Conservation (phyloP, 2,797 vertebrate species). For the Acanthurus tractus region DNA sequence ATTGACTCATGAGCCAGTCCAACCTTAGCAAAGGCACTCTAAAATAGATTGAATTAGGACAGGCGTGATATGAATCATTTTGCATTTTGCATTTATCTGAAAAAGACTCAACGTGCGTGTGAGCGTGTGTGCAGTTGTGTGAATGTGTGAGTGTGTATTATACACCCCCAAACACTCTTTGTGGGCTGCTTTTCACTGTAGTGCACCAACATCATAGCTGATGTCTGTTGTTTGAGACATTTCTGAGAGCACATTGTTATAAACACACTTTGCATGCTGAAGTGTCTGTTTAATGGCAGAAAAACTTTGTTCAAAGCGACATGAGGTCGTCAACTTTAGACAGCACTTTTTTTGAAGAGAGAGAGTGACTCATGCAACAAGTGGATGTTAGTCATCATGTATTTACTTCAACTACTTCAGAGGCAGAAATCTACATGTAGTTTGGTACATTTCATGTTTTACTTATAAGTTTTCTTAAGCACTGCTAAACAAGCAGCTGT, state of each 20-base stretch:
- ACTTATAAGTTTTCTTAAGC: conserved; percentile 5
- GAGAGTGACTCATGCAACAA: conserved; percentile 67
- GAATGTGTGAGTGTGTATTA: neutral
- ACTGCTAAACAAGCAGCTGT: neutral
- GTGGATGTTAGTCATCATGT: conserved; percentile 58
- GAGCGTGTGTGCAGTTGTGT: neutral
- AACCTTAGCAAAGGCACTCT: conserved; percentile 16
- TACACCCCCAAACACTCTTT: conserved; percentile 15
- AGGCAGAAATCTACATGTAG: conserved; percentile 13
- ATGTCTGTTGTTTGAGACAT: neutral
- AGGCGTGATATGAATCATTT: conserved; percentile 36
- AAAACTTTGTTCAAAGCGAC: conserved; percentile 39
- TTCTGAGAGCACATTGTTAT: neutral
- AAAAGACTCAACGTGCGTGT: conserved; percentile 1
- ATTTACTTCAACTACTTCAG: conserved; percentile 19
- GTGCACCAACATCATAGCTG: neutral
- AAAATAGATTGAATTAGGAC: conserved; percentile 45
- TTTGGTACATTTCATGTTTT: conserved; percentile 1
- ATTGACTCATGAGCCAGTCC: conserved; percentile 36
- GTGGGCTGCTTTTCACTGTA: conserved; percentile 2
- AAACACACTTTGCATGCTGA: conserved; percentile 6
- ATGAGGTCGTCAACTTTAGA: conserved; percentile 50
- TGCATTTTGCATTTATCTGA: conserved; percentile 14
- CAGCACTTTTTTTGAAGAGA: conserved; percentile 27
- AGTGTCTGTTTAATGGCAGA: conserved; percentile 29